Percentiles rank a stretch among this genome's conserved stretches.
Conservation (phyloP, 1,140 invertebrate genomes). For the Lepidurus arcticus region DNA sequence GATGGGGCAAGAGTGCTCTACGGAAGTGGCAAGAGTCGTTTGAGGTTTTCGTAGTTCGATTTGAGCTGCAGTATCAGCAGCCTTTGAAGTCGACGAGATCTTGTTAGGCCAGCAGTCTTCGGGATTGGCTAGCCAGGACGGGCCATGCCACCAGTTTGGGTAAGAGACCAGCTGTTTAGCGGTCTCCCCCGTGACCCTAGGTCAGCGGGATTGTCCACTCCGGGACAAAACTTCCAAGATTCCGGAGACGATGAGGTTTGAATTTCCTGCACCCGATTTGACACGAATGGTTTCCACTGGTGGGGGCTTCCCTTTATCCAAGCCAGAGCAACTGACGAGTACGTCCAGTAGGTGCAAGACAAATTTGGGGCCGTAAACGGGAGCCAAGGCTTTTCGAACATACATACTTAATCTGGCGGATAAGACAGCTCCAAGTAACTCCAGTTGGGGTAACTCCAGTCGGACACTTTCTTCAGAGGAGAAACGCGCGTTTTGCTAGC, state of each 20-base stretch:
- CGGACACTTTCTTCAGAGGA: constrained; percentile 37
- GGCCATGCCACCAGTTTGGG: constrained; percentile 32
- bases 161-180: constrained; percentile 6
- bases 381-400: constrained; percentile 23
- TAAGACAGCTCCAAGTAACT: constrained; percentile 38
- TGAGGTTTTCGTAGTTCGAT: too few relatives aligned
- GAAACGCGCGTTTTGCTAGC: constrained; percentile 38
- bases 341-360: constrained; percentile 27
- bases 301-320: constrained; percentile 32
- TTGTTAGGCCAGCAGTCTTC: neutral
- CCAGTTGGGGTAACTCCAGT: constrained; percentile 39
- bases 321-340: constrained; percentile 31
- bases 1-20: too few relatives aligned
- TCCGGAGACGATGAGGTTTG: neutral
- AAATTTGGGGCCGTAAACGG: neutral
- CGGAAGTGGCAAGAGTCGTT: too few relatives aligned
- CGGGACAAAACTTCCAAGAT: constrained; percentile 31
- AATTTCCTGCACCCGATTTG: constrained; percentile 34
- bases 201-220: constrained; percentile 35
- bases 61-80: too few relatives aligned
- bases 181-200: constrained; percentile 29
- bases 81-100: too few relatives aligned
- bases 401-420: constrained; percentile 32
- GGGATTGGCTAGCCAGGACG: constrained; percentile 26
- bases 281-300: constrained; percentile 31